phyloP scores from a whole-genome alignment of 2,888 invertebrate species.

The Terebella lapidaria region DNA sequence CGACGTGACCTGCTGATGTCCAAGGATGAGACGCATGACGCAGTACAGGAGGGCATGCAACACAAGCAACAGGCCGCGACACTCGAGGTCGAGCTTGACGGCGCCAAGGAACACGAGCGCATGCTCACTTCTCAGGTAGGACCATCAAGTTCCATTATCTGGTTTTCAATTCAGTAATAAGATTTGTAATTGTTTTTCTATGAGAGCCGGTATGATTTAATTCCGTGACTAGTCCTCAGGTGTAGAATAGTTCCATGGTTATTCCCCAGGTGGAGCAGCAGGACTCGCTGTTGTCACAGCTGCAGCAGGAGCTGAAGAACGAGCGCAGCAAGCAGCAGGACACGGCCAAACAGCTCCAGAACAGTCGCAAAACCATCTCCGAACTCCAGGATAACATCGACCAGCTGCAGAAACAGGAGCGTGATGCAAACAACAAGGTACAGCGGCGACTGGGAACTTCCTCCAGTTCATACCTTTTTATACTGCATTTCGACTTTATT shows the following conservation, averaged over 20 bases:
- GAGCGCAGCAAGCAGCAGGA: slow-evolving; percentile 46
- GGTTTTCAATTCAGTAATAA: no score
- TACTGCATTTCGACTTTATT: no score
- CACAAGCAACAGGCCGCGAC: slow-evolving; percentile 46
- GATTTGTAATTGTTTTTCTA: no score
- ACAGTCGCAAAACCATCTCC: slow-evolving; percentile 33
- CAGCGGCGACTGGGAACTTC: slow-evolving; percentile 6
- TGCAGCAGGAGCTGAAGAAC: slow-evolving; percentile 44
- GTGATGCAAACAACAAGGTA: slow-evolving; percentile 41
- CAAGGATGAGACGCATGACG: slow-evolving; percentile 45
- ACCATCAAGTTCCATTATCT: no score
- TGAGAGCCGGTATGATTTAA: no score
- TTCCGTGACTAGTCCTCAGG: no score
- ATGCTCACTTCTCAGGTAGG: slow-evolving; percentile 45
- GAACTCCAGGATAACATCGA: slow-evolving; percentile 46
- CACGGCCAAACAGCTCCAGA: slow-evolving; percentile 33
- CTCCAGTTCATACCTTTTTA: no score
- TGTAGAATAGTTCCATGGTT: no score
- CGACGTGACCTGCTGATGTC: slow-evolving; percentile 41
- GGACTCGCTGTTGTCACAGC: slow-evolving; percentile 43
- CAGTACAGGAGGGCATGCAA: slow-evolving; percentile 44
- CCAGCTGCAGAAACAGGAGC: slow-evolving; percentile 36
- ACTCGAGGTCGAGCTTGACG: slow-evolving; percentile 41
- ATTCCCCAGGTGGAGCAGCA: slow-evolving; percentile 50
- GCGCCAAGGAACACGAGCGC: slow-evolving; percentile 42